Base-by-base conservation (phyloP, 2,888 invertebrate genomes). In the Lamellibrachia columna region DNA sequence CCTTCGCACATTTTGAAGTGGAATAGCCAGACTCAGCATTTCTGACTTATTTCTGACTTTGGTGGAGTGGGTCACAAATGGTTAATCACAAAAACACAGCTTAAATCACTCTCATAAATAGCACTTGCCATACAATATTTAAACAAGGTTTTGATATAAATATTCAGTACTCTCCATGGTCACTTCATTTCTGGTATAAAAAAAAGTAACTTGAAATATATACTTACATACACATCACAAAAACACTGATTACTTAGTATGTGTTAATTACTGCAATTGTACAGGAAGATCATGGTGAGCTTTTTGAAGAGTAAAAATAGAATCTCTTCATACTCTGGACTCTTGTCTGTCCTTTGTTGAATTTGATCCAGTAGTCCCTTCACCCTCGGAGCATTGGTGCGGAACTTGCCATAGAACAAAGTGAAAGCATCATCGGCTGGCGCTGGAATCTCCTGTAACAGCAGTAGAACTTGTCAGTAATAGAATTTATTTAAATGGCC, bases 331-430 rank as follows among this genome's bases (percentile, higher is more conserved):
- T 97, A 98, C 97, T 98, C 98, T 90, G 97, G 97, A 96, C 98
- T 98, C 93, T 97, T 97, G 92, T 98, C 97, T n/a, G 98, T 97
- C 92, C 98, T 97, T 1, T 97, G 97, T 96, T 99, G 99, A 53
- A 99, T 97, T 95, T 98, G 98, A 93, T 98, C 97, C 91, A 99
- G 98, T 9, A 99, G 97, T 93, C 98, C 97, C 95, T 97, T 98
- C 0, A 99, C 97, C 96, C 98, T 98, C 0, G 98, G 98, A 0
- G 99, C 98, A n/a, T 98, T 98, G 0, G 98, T 98, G 96, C 99
- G 98, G 96, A 99, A 99, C 97, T 99, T 98, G 0, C 99, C 99
- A 96, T 99, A 99, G 95, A 98, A 97, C 91, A 99, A 75, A 97
- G 97, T 91, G 98, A 98, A 97, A 97, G 98, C 58, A 92, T 94